A percentile compares a stretch with the other conserved stretches of the same genome.
Conservation (phyloP, 2,888 invertebrate genomes). For the Volucella inanis region DNA sequence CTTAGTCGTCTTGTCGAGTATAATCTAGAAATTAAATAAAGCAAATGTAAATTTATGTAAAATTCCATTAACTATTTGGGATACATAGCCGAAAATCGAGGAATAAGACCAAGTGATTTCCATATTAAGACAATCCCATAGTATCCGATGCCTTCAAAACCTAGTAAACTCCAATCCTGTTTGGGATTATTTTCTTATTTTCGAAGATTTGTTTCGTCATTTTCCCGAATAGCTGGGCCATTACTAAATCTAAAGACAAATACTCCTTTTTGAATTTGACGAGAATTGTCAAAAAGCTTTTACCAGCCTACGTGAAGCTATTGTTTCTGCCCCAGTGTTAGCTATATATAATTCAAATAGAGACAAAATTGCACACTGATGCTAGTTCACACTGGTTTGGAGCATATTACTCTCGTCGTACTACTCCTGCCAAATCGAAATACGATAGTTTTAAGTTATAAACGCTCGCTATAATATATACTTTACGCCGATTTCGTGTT, state of each 20-base stretch:
- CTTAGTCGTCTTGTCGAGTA: conserved; percentile 34
- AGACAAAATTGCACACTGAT: conserved; percentile 78
- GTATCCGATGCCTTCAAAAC: conserved; percentile 45
- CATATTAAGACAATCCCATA: conserved; percentile 36
- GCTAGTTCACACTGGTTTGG: conserved; percentile 77
- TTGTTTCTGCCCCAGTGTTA: conserved; percentile 74
- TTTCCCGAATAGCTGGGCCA: conserved; percentile 69
- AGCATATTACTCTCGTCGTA: conserved; percentile 77
- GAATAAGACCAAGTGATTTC: conserved; percentile 36
- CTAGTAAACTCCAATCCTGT: conserved; percentile 13
- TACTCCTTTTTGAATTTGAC: conserved; percentile 37
- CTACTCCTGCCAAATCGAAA: conserved; percentile 75
- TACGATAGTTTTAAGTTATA: conserved; percentile 79
- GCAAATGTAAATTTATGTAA: conserved; percentile 27
- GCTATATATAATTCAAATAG: conserved; percentile 76
- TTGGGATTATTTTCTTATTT: conserved; percentile 22
- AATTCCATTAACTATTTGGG: conserved; percentile 42
- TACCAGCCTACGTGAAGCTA: conserved; percentile 34
- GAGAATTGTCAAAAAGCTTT: conserved; percentile 30
- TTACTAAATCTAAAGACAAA: conserved; percentile 75
- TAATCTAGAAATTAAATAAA: conserved; percentile 20
- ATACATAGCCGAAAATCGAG: conserved; percentile 33
- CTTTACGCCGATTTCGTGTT: conserved; percentile 76
- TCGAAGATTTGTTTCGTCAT: conserved; percentile 20
- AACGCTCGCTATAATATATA: conserved; percentile 76